Base-by-base conservation (phyloP, 2,888 invertebrate genomes). In the Lasioglossum vierecki region DNA sequence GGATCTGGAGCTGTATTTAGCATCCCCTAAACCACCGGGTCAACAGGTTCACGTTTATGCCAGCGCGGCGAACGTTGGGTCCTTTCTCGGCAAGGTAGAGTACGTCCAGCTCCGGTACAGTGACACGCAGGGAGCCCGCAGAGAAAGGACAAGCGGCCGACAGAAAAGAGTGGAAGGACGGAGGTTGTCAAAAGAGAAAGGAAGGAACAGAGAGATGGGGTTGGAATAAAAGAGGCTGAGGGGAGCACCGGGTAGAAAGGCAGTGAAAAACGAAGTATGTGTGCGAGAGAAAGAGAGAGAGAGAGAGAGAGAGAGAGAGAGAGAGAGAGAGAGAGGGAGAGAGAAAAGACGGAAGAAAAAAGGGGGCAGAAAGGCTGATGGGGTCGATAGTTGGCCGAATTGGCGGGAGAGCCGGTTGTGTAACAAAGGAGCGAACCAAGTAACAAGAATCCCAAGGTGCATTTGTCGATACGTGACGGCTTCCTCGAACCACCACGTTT, bases 371-470 rank as follows among this genome's bases (percentile, higher is more conserved):
- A 80, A 82, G 74, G 74, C 84, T 87, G 85, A 87, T 87, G 84
- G 87, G 91, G 89, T 91, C 90, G 90, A 91, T 91, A 91, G 91
- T 90, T 92, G 89, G 82, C 85, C 85, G 90, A 91, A 85, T 90
- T 87, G 89, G 85, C 87, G 88, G 89, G 86, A 88, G 82, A 87
- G 88, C 87, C 88, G 89, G 87, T 90, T 91, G 89, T 90, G 89
- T 91, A 91, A 92, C 91, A 91, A 92, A 92, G 86, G 84, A 91
- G 80, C 77, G 87, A 86, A 77, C 76, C 83, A 83, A 89, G 83
- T 88, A 90, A 84, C 84, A 86, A 85, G 84, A 91, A 85, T 86
- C 80, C 83, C 80, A 83, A 84, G 87, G 82, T 85, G 80, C 83
- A 84, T 85, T 90, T 81, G 81, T 78, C 79, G 80, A 81, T 83